Conservation (phyloP, 2,888 invertebrate species). For the Dolomedes plantarius region DNA sequence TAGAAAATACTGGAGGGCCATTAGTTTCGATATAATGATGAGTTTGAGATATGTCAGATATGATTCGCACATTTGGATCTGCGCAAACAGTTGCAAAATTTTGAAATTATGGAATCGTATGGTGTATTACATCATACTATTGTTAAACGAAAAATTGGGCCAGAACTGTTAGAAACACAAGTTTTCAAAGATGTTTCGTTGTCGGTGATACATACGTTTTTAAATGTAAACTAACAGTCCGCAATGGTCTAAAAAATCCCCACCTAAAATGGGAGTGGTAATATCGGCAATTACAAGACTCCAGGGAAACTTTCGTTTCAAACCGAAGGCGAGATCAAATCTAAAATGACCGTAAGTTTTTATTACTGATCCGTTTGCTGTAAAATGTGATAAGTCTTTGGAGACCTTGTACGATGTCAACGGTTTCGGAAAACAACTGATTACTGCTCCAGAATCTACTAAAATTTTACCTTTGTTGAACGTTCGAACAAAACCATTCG, state of each 20-base stretch:
- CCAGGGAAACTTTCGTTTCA: background rate
- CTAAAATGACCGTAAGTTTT: background rate
- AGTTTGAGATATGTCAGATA: background rate
- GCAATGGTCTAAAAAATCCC: background rate
- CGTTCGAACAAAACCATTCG: too few species aligned
- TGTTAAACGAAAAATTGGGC: too few species aligned
- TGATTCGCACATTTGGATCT: background rate
- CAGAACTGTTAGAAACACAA: too few species aligned
- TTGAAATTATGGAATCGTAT: background rate
- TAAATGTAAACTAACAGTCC: background rate
- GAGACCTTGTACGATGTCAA: background rate
- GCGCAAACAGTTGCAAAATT: too few species aligned
- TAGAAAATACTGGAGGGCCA: conserved; percentile 22
- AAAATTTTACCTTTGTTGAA: background rate
- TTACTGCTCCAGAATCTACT: background rate
- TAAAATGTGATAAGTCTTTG: too few species aligned
- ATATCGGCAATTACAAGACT: background rate
- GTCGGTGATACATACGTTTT: background rate
- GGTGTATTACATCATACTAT: too few species aligned
- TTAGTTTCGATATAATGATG: conserved; percentile 13
- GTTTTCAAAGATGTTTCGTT: background rate
- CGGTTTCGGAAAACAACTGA: too few species aligned
- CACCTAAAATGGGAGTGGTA: background rate
- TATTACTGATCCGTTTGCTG: too few species aligned
- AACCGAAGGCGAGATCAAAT: background rate